A percentile compares a stretch with the other conserved stretches of the same genome.
phyloP scores from a whole-genome alignment of 2,113 vertebrate genomes.

The Upupa epops region DNA sequence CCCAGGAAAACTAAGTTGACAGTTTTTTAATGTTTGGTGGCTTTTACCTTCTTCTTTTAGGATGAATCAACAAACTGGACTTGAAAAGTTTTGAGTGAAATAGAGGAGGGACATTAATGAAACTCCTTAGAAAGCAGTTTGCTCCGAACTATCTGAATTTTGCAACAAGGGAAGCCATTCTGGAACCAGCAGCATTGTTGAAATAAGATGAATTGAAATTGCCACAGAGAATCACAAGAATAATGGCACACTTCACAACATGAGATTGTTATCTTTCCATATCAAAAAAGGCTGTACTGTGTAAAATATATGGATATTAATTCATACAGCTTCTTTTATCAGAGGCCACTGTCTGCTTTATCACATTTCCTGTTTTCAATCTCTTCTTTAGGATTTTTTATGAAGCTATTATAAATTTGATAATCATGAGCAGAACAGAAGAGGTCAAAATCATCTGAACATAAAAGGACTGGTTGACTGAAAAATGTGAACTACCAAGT shows the following conservation, averaged over 20 bases:
- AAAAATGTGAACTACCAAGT: conserved; percentile 35
- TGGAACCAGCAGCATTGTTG: not conserved
- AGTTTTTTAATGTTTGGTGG: not conserved
- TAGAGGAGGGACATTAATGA: not conserved
- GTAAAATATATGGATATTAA: not conserved
- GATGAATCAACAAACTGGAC: not conserved
- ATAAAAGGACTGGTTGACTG: not conserved
- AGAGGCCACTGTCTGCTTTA: not conserved
- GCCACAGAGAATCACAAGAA: not conserved
- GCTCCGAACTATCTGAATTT: not conserved
- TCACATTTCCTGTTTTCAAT: not conserved
- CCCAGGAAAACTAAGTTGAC: not conserved
- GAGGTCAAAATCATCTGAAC: not conserved
- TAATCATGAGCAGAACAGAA: not conserved
- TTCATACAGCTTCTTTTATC: not conserved
- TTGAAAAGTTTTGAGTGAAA: not conserved
- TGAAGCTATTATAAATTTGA: not conserved
- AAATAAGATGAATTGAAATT: not conserved
- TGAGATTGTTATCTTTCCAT: not conserved
- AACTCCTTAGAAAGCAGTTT: not conserved
- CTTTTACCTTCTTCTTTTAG: not conserved
- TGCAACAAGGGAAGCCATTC: not conserved
- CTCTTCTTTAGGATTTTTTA: not conserved
- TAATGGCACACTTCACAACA: not conserved
- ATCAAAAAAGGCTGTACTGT: not conserved